Conservation (phyloP, 2,113 vertebrate species). For the Malaclemys terrapin region DNA sequence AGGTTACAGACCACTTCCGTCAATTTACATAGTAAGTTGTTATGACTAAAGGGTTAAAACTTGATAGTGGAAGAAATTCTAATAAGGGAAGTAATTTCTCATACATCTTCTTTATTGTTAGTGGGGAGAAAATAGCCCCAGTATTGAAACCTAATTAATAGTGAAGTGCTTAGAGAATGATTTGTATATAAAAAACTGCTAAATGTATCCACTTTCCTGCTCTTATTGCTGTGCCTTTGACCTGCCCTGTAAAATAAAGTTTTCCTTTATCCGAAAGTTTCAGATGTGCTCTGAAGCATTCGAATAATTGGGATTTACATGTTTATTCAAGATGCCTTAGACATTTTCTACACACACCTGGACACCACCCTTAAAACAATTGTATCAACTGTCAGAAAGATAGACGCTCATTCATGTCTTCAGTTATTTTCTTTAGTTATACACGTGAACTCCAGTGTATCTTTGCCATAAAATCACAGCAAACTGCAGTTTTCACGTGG, state of each 20-base stretch:
- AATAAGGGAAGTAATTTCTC: slow-evolving; percentile 24
- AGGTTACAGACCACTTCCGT: neutral
- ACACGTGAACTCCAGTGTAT: neutral
- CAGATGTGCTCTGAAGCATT: neutral
- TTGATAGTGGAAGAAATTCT: slow-evolving; percentile 23
- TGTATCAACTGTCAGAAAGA: neutral
- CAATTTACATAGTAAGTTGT: neutral
- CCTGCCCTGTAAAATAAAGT: neutral
- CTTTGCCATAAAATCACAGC: neutral
- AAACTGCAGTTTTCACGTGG: neutral
- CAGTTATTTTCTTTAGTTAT: neutral
- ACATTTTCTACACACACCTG: neutral
- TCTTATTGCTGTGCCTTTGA: neutral
- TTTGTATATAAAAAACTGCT: fast-evolving
- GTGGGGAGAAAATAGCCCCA: neutral
- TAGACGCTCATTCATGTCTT: neutral
- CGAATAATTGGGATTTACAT: neutral
- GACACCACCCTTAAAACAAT: neutral
- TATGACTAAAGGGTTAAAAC: neutral
- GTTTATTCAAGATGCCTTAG: neutral
- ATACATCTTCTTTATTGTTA: neutral
- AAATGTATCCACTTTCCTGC: neutral
- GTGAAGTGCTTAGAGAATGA: neutral
- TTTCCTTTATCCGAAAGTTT: neutral
- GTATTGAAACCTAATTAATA: slow-evolving; percentile 20